A percentile compares a stretch with the other conserved stretches of the same genome.
These are phyloP conservation scores for Ascaphus truei DNA, from an alignment of 2,113 vertebrate genomes.

Conservation along the genomic window DNA sequence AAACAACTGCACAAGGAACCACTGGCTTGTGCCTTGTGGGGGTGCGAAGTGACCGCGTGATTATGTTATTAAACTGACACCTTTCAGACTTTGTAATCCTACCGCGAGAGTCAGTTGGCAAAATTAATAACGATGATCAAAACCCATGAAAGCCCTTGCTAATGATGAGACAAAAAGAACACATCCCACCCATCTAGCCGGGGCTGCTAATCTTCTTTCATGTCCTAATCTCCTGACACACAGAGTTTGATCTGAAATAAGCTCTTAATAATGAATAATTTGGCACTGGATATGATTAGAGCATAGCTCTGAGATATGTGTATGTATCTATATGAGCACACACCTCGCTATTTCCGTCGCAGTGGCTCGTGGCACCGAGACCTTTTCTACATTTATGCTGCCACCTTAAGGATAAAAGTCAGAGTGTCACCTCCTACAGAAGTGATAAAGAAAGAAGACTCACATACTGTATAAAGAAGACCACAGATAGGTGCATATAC, in stretches of 20 bases:
- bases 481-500: too few species aligned
- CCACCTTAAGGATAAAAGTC: slow-evolving; percentile 41
- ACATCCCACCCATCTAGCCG: slow-evolving; percentile 44
- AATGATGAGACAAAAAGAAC: slow-evolving; percentile 64
- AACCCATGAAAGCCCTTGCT: slow-evolving; percentile 49
- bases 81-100: slow-evolving; percentile 48
- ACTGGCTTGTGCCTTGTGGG: too few species aligned
- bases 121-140: slow-evolving; percentile 61
- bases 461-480: too few species aligned
- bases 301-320: not conserved
- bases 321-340: not conserved
- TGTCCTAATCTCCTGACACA: slow-evolving; percentile 59
- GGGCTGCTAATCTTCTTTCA: slow-evolving; percentile 54
- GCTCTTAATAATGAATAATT: slow-evolving; percentile 66
- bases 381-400: slow-evolving; percentile 40
- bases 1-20: too few species aligned
- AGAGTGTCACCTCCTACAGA: not conserved
- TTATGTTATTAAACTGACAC: slow-evolving; percentile 38
- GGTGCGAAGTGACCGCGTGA: slow-evolving; percentile 42
- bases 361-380: not conserved
- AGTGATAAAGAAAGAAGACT: not conserved
- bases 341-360: too few species aligned
- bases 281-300: slow-evolving; percentile 50
- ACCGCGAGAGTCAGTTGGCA: slow-evolving; percentile 39
- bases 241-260: slow-evolving; percentile 55